A percentile compares a stretch with the other conserved stretches of the same genome.
These are phyloP conservation scores for Hoplodrina ambigua DNA, from an alignment of 2,888 invertebrate species.

Conservation along the genomic window DNA sequence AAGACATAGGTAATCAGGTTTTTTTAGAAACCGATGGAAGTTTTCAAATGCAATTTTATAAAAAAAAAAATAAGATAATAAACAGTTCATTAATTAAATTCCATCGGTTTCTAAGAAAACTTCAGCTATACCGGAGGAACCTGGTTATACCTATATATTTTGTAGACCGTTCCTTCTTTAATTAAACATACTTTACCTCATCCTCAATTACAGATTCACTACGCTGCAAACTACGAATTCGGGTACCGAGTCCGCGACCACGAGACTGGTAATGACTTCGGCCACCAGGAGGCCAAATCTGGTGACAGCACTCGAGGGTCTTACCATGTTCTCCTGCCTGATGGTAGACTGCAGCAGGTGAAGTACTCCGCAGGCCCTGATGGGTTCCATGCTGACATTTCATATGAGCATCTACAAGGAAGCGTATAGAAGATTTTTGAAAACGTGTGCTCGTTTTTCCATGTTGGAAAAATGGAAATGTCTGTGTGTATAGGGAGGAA, in stretches of 20 bases:
- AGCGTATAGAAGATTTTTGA: constrained; percentile 14
- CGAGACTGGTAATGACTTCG: constrained; percentile 93
- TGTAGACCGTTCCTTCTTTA: too few relatives aligned
- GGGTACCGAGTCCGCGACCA: constrained; percentile 94
- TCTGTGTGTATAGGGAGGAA: background rate
- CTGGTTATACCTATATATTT: too few relatives aligned
- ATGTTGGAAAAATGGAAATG: background rate
- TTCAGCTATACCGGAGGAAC: too few relatives aligned
- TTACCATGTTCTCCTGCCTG: constrained; percentile 94
- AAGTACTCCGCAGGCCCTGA: constrained; percentile 94
- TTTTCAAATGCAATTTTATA: too few relatives aligned
- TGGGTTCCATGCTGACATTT: constrained; percentile 95
- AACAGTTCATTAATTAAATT: too few relatives aligned
- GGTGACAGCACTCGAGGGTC: constrained; percentile 93
- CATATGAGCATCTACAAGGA: constrained; percentile 87
- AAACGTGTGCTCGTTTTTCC: background rate
- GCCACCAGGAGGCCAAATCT: constrained; percentile 93
- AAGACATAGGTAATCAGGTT: too few relatives aligned
- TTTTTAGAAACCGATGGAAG: too few relatives aligned
- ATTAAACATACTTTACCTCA: background rate
- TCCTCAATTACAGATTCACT: constrained; percentile 85
- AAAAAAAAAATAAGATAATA: too few relatives aligned
- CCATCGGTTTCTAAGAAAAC: too few relatives aligned
- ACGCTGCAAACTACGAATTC: constrained; percentile 92
- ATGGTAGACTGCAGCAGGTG: constrained; percentile 94